These are phyloP conservation scores for Drosophila suboccidentalis DNA, from an alignment of 2,888 invertebrate genomes.

Conservation along the genomic window DNA sequence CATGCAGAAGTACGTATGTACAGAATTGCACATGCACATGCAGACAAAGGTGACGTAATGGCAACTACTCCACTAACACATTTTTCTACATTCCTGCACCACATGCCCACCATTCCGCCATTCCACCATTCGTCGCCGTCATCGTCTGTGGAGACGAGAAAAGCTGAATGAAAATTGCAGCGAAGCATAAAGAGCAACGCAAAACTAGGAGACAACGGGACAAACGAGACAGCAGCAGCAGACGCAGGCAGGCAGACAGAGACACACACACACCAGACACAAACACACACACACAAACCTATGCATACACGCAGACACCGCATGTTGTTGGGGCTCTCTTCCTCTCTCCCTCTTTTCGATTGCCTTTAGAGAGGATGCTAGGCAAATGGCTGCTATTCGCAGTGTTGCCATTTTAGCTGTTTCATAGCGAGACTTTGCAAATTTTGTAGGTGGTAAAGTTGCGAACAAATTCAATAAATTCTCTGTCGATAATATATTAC, in stretches of 20 bases:
- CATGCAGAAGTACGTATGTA: constrained; percentile 1
- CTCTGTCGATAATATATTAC: no score
- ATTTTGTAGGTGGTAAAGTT: neutral
- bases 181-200: constrained; percentile 43
- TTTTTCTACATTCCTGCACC: constrained; percentile 85
- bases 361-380: constrained; percentile 41
- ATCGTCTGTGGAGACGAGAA: constrained; percentile 36
- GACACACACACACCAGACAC: neutral
- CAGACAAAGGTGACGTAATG: constrained; percentile 84
- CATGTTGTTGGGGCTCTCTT: constrained; percentile 6
- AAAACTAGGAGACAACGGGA: constrained; percentile 30
- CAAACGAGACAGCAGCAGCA: constrained; percentile 12
- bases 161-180: constrained; percentile 63
- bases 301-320: constrained; percentile 26
- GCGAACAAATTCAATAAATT: no score
- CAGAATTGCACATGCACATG: constrained; percentile 6
- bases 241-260: constrained; percentile 18
- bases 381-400: constrained; percentile 50
- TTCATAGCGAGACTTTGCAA: neutral
- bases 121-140: constrained; percentile 25
- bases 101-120: constrained; percentile 32
- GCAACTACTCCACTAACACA: constrained; percentile 86
- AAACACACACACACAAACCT: constrained; percentile 11
- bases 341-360: constrained; percentile 13
- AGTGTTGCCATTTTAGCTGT: neutral